These are phyloP conservation scores for Pandemis cinnamomeana DNA, from an alignment of 2,888 invertebrate genomes.

Conservation along the genomic window DNA sequence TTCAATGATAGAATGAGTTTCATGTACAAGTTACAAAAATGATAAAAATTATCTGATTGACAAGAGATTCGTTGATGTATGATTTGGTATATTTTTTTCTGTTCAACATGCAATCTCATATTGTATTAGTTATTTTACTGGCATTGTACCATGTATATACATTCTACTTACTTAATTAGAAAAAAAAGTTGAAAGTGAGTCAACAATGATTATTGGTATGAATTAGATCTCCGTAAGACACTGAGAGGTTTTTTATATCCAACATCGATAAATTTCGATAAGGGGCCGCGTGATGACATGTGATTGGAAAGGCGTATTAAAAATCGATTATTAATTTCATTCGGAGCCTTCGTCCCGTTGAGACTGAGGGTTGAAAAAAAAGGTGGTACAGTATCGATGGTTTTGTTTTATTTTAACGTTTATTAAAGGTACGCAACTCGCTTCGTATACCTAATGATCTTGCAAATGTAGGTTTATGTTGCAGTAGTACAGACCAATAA, in stretches of 20 bases:
- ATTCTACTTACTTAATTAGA: not conserved
- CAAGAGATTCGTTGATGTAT: too few relatives aligned
- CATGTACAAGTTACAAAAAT: too few relatives aligned
- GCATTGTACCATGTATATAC: too few relatives aligned
- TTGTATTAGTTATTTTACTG: too few relatives aligned
- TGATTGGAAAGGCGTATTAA: conserved; percentile 61
- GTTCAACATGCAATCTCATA: too few relatives aligned
- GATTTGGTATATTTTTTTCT: too few relatives aligned
- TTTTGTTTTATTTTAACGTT: not conserved
- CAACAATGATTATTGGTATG: not conserved
- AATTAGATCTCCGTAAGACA: conserved; percentile 15
- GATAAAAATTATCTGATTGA: too few relatives aligned
- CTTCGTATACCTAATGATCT: not conserved
- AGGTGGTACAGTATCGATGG: not conserved
- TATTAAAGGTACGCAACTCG: not conserved
- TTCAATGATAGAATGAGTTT: too few relatives aligned
- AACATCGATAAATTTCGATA: conserved; percentile 46
- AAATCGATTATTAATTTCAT: conserved; percentile 56
- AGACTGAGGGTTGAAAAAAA: conserved; percentile 17
- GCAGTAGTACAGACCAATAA: not conserved
- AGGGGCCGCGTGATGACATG: conserved; percentile 57
- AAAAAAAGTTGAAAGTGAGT: not conserved
- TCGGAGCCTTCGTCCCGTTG: conserved; percentile 26
- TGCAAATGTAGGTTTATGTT: not conserved
- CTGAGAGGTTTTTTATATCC: conserved; percentile 33